A percentile compares a stretch with the other conserved stretches of the same genome.
Evolutionary conservation across 1,140 invertebrate species (phyloP).

Genomic region (Andricus grossulariae): DNA sequence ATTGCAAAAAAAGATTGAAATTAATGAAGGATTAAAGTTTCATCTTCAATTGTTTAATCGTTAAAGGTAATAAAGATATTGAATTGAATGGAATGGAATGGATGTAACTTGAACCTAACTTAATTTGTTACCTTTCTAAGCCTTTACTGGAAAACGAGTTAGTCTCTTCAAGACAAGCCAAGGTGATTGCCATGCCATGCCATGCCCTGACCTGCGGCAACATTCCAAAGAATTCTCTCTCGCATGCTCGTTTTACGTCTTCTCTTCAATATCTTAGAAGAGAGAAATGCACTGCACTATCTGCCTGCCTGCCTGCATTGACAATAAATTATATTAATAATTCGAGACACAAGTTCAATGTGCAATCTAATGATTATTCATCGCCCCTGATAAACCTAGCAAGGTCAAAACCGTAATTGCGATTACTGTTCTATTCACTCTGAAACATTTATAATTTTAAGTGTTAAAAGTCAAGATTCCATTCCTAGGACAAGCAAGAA

Average conservation of each 20-base stretch:
- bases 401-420: too few relatives aligned
- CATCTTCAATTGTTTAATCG: too few relatives aligned
- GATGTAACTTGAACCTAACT: conserved; percentile 31
- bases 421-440: too few relatives aligned
- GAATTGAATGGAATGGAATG: conserved; percentile 2
- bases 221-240: conserved; percentile 41
- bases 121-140: conserved; percentile 37
- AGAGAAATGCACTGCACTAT: not conserved
- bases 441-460: too few relatives aligned
- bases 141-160: conserved; percentile 42
- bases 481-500: too few relatives aligned
- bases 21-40: too few relatives aligned
- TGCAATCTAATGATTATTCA: conserved; percentile 32
- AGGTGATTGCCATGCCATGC: conserved; percentile 12
- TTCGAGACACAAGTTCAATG: not conserved
- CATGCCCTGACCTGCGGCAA: conserved; percentile 46
- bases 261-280: not conserved
- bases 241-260: conserved; percentile 17
- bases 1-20: too few relatives aligned
- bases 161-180: conserved; percentile 36
- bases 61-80: not conserved
- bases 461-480: too few relatives aligned
- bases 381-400: conserved; percentile 18
- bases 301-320: not conserved
- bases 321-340: conserved; percentile 5